Percentiles rank a stretch among this genome's conserved stretches.
phyloP scores from a whole-genome alignment of 2,113 vertebrate species.

The Leptodactylus fuscus region DNA sequence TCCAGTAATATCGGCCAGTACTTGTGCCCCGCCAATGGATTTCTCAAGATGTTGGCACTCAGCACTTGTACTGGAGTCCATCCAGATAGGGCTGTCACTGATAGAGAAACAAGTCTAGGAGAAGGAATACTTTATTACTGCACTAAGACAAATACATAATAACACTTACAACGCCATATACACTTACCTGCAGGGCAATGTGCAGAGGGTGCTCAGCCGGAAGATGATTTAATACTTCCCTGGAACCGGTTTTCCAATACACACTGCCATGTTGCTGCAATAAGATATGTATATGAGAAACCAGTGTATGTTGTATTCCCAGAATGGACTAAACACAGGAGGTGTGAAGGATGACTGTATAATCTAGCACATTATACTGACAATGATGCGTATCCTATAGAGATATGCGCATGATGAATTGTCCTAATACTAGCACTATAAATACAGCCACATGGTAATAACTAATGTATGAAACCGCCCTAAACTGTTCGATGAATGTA shows the following conservation, averaged over 20 bases:
- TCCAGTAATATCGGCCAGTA: conserved; percentile 83
- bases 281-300: background rate
- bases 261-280: conserved; percentile 94
- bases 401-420: background rate
- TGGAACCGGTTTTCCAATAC: conserved; percentile 86
- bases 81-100: conserved; percentile 86
- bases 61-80: conserved; percentile 88
- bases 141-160: background rate
- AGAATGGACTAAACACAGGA: conserved; percentile 1
- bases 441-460: background rate
- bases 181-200: conserved; percentile 80
- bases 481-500: background rate
- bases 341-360: background rate
- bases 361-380: background rate
- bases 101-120: conserved; percentile 85
- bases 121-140: background rate
- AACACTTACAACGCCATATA: no score
- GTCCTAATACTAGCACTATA: no score
- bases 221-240: conserved; percentile 71
- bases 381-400: no score
- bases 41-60: conserved; percentile 84
- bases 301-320: background rate
- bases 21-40: conserved; percentile 80
- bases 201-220: conserved; percentile 72
- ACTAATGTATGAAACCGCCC: background rate